Evolutionary conservation across 2,113 vertebrate species (phyloP).

Genomic region (Mixornis gularis): DNA sequence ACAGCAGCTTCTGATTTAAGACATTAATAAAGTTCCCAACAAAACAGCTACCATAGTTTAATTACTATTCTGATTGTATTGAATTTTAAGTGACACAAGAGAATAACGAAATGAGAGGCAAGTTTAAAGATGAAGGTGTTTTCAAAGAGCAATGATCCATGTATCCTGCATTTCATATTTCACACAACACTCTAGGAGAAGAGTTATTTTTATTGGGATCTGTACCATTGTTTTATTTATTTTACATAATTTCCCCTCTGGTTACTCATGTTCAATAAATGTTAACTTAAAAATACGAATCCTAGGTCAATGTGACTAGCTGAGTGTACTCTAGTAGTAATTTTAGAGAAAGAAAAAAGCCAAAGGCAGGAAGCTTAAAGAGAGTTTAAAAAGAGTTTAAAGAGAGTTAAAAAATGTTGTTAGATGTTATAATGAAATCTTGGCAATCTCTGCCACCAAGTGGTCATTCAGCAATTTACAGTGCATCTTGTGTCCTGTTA

Average conservation of each 20-base stretch:
- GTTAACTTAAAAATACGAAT: background rate
- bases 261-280: background rate
- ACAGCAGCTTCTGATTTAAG: background rate
- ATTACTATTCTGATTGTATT: background rate
- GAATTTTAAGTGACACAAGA: background rate
- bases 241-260: accelerated
- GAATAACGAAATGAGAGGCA: accelerated
- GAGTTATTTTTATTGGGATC: background rate
- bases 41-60: background rate
- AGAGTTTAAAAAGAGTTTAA: background rate
- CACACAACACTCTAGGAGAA: background rate
- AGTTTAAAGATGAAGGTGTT: background rate
- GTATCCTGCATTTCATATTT: background rate
- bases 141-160: background rate
- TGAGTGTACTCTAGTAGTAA: background rate
- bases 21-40: background rate
- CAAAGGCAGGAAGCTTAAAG: background rate
- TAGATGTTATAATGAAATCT: background rate
- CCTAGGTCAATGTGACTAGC: background rate
- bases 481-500: background rate
- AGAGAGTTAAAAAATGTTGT: background rate
- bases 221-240: background rate
- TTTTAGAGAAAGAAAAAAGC: background rate
- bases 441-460: conserved; percentile 61
- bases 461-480: conserved; percentile 22